Base-by-base conservation (phyloP, 2,113 vertebrate species). In the Clupea harengus region DNA sequence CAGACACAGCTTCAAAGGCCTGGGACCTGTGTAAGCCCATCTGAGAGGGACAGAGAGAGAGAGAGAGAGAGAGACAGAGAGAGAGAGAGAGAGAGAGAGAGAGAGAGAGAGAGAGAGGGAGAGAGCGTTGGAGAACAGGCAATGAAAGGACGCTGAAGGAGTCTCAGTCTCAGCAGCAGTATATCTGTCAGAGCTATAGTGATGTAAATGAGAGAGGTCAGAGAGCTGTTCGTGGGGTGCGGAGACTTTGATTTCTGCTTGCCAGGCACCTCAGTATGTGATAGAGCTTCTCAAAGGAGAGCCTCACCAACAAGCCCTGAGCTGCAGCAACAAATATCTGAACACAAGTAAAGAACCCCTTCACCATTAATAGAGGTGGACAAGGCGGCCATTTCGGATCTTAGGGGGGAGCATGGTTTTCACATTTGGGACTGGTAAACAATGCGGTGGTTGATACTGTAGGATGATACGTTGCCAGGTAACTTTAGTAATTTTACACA, bases 41-140 rank as follows among this genome's bases (percentile, higher is more conserved):
- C 89, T 90, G 91, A 89, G 84, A 92, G 90, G 90, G 87, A 81
- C 72, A 87, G 87, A 87, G 13, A 45, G 64, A 82, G 85, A 83
- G 85, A 84, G 52, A 49, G 32, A 4, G 39, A 39, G 39, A 39
- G 39, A 2, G 39, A 39, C 1, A 39, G 39, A 2, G 39, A 2
- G 39, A 39, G 39, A 39, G 39, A 39, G 39, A 39, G 39, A 39
- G 39, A 2, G 39, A 39, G 39, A 39, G 39, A 39, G 39, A n/a
- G 52, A 81, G 15, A 25, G 18, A 4, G 45, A 83, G 13, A 32
- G 49, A 18, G 54, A 67, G 45, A n/a, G 52, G 67, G 25, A 45
- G 20, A 1, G 54, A 83, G 44, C 45, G 52, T 60, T 15, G 44
- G 64, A 20, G 83, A 78, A 49, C 20, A 54, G 13, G 57, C 57